Base-by-base conservation (phyloP, 2,797 vertebrate species). In the Anabacerthia variegaticeps region DNA sequence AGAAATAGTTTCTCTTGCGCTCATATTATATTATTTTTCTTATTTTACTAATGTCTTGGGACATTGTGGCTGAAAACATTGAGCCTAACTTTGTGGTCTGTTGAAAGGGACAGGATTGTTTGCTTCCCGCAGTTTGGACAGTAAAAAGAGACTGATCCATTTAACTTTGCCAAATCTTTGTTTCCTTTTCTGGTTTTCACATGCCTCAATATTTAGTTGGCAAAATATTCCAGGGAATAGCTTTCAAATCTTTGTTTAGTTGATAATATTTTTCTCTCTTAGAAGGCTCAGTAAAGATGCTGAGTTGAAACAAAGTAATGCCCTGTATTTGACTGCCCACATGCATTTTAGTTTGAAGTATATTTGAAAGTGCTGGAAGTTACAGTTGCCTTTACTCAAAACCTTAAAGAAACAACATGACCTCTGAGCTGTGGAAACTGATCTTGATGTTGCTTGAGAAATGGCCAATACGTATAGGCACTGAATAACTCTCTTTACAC, bases 121-220 rank as follows among this genome's bases (percentile, higher is more conserved):
- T 81, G 41, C 59, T 82, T 94, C 92, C 61, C 5, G 2, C 37
- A 74, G 44, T 88, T 89, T 71, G 74, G 88, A 46, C 26, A 74
- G 41, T 71, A 63, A 76, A 92, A 69, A 89, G 48, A 91, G 43
- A 39, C 62, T 26, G 43, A 76, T 78, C 32, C 56, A n/a, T 81
- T 81, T 88, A 92, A 83, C 73, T 92, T 89, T 71, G 77, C 68
- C 71, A 79, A 66, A 71, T 88, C 79, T 79, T 92, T 84, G 69
- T 78, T 93, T 92, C 72, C 48, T 79, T 90, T 77, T 82, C 83
- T 88, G 74, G 30, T 76, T 93, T 80, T 88, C 51, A 46, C 37
- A 73, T 76, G 69, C 66, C 63, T 91, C 58, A 41, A 3, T 62
- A 43, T 76, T 84, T 59, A 73, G 44, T 34, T 74, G 49, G 61